Evolutionary conservation across 2,888 invertebrate genomes (phyloP).

Genomic region (Drosophila austrosaltans): DNA sequence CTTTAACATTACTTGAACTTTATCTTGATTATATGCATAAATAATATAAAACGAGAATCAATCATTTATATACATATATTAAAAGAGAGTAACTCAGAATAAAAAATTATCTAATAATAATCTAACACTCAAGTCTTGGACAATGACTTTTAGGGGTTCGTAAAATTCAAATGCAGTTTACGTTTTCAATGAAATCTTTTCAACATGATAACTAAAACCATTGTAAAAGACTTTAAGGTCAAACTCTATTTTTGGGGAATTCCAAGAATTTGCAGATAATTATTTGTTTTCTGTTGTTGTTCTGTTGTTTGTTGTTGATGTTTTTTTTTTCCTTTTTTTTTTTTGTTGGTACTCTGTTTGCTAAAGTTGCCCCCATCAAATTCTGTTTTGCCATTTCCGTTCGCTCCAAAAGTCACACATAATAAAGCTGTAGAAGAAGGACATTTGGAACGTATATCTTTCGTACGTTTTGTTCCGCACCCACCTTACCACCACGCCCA

Average conservation of each 20-base stretch:
- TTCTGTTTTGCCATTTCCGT: conserved; percentile 9
- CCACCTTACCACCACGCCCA: background rate
- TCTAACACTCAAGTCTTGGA: too few species aligned
- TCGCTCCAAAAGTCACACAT: conserved; percentile 27
- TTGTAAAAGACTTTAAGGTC: conserved; percentile 3
- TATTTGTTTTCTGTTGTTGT: conserved; percentile 1
- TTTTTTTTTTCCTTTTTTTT: background rate
- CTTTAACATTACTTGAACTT: conserved; percentile 48
- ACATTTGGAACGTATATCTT: conserved; percentile 14
- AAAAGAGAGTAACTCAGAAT: too few species aligned
- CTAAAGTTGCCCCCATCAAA: conserved; percentile 2
- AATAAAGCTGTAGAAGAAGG: conserved; percentile 28
- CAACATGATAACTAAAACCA: background rate
- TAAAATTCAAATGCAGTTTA: background rate
- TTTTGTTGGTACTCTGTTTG: conserved; percentile 6
- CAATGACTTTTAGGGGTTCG: too few species aligned
- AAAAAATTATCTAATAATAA: too few species aligned
- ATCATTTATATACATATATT: too few species aligned
- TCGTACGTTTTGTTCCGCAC: background rate
- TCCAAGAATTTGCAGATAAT: conserved; percentile 11
- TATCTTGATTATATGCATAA: too few species aligned
- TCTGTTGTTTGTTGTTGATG: too few species aligned
- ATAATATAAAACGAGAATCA: too few species aligned
- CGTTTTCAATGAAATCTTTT: background rate
- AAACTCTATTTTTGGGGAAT: conserved; percentile 2